Percentiles rank a stretch among this genome's conserved stretches.
These are phyloP conservation scores for Pseudomyrmex sp. DNA, from an alignment of 1,140 invertebrate species.

Conservation along the genomic window DNA sequence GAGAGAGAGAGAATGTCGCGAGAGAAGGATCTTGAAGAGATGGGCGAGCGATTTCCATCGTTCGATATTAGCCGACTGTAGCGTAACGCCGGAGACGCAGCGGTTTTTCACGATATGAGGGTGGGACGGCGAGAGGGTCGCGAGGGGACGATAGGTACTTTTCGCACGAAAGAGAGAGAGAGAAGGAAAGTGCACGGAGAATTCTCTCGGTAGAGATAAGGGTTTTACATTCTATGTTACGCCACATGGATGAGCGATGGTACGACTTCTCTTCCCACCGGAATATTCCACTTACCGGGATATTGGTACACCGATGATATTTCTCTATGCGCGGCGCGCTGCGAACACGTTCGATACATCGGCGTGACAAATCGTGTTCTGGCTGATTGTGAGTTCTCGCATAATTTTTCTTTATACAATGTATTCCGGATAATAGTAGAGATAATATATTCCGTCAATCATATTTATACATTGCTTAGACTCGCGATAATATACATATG, in stretches of 20 bases:
- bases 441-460: neutral
- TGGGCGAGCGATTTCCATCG: slow-evolving; percentile 37
- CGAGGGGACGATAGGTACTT: slow-evolving; percentile 39
- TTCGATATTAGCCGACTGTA: slow-evolving; percentile 64
- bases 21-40: neutral
- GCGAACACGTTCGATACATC: slow-evolving; percentile 61
- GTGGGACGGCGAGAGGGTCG: slow-evolving; percentile 14
- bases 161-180: slow-evolving; percentile 8
- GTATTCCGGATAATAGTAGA: neutral
- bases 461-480: neutral
- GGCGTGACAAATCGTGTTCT: slow-evolving; percentile 64
- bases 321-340: slow-evolving; percentile 45
- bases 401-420: neutral
- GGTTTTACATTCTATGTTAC: slow-evolving; percentile 65
- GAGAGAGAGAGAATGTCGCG: slow-evolving; percentile 18
- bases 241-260: slow-evolving; percentile 69
- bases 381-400: neutral
- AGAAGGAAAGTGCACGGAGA: slow-evolving; percentile 53
- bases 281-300: slow-evolving; percentile 70
- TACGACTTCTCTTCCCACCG: slow-evolving; percentile 69
- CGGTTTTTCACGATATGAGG: slow-evolving; percentile 50
- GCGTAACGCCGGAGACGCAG: slow-evolving; percentile 49
- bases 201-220: slow-evolving; percentile 63
- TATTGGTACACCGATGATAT: slow-evolving; percentile 70
- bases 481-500: too few species aligned